These are phyloP conservation scores for Sigmodon hispidus DNA, from an alignment of 2,113 vertebrate genomes.

Conservation along the genomic window DNA sequence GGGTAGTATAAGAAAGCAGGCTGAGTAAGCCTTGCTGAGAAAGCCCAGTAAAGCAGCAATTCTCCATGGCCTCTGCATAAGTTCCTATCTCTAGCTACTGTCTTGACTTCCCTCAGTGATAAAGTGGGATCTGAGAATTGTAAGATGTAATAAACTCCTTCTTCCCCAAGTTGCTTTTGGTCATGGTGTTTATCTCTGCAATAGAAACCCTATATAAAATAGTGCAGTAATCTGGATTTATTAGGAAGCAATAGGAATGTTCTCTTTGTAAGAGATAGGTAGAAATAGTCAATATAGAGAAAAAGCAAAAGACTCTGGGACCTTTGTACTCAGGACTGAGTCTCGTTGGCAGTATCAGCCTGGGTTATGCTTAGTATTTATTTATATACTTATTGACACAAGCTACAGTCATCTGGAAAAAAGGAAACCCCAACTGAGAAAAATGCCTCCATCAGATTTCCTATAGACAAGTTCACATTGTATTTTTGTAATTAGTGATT, in stretches of 20 bases:
- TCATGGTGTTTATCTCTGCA: not conserved
- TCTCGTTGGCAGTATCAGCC: not conserved
- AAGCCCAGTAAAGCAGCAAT: not conserved
- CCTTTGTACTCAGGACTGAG: not conserved
- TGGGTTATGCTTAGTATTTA: not conserved
- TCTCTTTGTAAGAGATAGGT: slow-evolving; percentile 14
- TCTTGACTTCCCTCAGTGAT: not conserved
- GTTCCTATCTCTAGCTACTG: not conserved
- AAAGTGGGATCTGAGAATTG: not conserved
- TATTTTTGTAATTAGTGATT: not conserved
- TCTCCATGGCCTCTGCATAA: not conserved
- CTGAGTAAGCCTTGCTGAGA: not conserved
- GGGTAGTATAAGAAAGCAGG: not conserved
- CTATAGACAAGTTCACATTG: not conserved
- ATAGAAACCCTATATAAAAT: not conserved
- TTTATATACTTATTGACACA: not conserved
- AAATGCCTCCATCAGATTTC: not conserved
- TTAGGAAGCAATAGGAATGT: slow-evolving; percentile 6
- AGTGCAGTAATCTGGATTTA: not conserved
- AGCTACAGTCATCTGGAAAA: not conserved
- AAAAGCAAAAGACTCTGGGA: not conserved
- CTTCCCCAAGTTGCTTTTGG: not conserved
- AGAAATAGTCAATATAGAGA: not conserved
- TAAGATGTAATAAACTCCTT: not conserved
- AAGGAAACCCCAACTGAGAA: not conserved